Evolutionary conservation across 2,888 invertebrate genomes (phyloP).

Genomic region (Drosophila vallismaia): DNA sequence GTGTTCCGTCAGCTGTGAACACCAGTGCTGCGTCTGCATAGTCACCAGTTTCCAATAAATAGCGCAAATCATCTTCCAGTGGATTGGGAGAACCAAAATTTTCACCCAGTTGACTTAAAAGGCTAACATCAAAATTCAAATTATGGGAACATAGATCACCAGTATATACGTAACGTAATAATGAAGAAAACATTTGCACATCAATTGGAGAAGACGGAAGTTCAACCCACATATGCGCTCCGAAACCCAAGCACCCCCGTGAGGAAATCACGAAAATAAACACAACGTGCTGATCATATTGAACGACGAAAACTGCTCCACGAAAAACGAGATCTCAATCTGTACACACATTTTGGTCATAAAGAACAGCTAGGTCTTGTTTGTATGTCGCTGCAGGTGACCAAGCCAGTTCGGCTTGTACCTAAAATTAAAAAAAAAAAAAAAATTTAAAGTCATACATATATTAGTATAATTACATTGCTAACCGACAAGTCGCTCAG

Average conservation of each 20-base stretch:
- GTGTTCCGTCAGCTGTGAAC: constrained; percentile 90
- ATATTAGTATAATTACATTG: not conserved
- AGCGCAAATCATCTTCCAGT: constrained; percentile 91
- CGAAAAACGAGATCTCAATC: constrained; percentile 96
- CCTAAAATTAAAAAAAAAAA: constrained; percentile 49
- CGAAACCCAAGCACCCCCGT: constrained; percentile 91
- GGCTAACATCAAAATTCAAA: constrained; percentile 87
- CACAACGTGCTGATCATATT: constrained; percentile 92
- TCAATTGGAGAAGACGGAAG: constrained; percentile 91
- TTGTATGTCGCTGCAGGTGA: constrained; percentile 94
- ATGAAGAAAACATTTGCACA: constrained; percentile 90
- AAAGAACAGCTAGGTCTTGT: constrained; percentile 92
- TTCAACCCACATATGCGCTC: constrained; percentile 91
- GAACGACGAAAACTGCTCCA: constrained; percentile 95
- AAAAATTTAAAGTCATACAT: not conserved
- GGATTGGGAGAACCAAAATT: constrained; percentile 94
- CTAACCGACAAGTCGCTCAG: constrained; percentile 91
- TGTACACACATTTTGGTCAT: constrained; percentile 93
- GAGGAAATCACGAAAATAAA: constrained; percentile 94
- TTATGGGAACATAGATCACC: constrained; percentile 90
- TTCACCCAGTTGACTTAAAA: constrained; percentile 89
- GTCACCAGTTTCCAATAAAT: constrained; percentile 92
- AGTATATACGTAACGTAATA: constrained; percentile 91
- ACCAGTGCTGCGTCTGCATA: constrained; percentile 95
- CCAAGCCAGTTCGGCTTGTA: constrained; percentile 95